Evolutionary conservation across 2,888 invertebrate genomes (phyloP).

Genomic region (Heliconius ethilla): DNA sequence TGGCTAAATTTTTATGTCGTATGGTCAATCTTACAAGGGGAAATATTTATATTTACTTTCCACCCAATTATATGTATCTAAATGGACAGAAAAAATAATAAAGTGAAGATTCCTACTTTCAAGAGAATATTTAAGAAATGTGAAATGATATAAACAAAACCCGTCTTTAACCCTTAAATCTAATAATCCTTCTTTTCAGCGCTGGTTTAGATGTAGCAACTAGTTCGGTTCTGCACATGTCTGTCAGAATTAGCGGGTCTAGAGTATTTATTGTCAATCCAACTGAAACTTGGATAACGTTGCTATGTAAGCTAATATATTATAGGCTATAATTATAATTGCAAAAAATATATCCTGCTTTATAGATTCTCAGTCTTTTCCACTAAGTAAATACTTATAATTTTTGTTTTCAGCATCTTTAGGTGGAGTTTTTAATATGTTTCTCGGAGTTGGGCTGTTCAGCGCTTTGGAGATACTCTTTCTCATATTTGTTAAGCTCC

Average conservation of each 20-base stretch:
- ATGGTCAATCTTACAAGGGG: too few species aligned
- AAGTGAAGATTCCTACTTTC: too few species aligned
- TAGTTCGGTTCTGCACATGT: conserved; percentile 57
- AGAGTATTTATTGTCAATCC: conserved; percentile 60
- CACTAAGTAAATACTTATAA: not conserved
- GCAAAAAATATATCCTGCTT: not conserved
- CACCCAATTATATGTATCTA: too few species aligned
- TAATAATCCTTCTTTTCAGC: conserved; percentile 53
- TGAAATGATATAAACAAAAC: too few species aligned
- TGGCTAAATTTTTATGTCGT: too few species aligned
- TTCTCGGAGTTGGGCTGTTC: conserved; percentile 72
- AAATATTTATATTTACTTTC: too few species aligned
- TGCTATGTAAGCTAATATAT: conserved; percentile 62
- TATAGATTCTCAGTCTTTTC: not conserved
- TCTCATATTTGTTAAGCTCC: conserved; percentile 51
- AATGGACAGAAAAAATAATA: too few species aligned
- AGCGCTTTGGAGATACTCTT: conserved; percentile 69
- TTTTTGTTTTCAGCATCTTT: conserved; percentile 64
- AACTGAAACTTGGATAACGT: conserved; percentile 72
- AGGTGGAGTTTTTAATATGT: conserved; percentile 77
- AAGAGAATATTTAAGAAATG: too few species aligned
- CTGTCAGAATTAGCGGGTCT: conserved; percentile 57
- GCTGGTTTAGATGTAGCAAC: conserved; percentile 54
- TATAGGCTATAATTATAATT: not conserved
- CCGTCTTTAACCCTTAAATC: not conserved